Conservation (phyloP, 2,797 vertebrate genomes). For the Dryobates pubescens region DNA sequence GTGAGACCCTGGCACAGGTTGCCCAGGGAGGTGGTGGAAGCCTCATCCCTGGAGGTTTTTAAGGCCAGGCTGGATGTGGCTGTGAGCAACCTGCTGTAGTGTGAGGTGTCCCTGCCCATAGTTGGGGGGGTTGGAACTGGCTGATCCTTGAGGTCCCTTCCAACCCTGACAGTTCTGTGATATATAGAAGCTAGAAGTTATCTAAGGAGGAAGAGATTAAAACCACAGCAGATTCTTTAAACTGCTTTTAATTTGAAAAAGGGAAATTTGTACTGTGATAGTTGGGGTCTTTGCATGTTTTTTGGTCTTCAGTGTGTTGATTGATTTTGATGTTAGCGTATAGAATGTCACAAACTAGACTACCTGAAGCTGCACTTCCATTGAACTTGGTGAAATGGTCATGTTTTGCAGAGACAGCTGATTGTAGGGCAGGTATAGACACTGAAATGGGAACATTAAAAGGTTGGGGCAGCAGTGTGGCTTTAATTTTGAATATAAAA, state of each 20-base stretch:
- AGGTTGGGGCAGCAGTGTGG: not conserved
- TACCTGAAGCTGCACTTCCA: not conserved
- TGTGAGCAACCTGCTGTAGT: too few species aligned
- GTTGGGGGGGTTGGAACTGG: too few species aligned
- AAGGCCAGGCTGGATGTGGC: too few species aligned
- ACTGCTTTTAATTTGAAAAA: not conserved
- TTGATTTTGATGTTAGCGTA: not conserved
- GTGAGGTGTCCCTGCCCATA: too few species aligned
- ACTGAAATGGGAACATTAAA: not conserved
- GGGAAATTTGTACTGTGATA: not conserved
- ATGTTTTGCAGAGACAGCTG: not conserved
- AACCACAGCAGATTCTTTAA: fast-evolving
- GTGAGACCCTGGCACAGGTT: too few species aligned
- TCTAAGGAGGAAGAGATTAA: not conserved
- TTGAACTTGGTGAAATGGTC: not conserved
- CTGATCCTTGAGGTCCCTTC: too few species aligned
- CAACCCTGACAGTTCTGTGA: too few species aligned
- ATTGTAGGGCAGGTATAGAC: not conserved
- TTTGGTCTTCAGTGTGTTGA: not conserved
- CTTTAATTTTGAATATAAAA: not conserved
- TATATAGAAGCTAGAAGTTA: not conserved
- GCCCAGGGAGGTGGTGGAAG: too few species aligned
- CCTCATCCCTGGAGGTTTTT: too few species aligned
- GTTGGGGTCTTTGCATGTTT: not conserved
- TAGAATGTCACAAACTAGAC: not conserved